Conservation (phyloP, 2,113 vertebrate genomes). For the Tetrao urogallus region DNA sequence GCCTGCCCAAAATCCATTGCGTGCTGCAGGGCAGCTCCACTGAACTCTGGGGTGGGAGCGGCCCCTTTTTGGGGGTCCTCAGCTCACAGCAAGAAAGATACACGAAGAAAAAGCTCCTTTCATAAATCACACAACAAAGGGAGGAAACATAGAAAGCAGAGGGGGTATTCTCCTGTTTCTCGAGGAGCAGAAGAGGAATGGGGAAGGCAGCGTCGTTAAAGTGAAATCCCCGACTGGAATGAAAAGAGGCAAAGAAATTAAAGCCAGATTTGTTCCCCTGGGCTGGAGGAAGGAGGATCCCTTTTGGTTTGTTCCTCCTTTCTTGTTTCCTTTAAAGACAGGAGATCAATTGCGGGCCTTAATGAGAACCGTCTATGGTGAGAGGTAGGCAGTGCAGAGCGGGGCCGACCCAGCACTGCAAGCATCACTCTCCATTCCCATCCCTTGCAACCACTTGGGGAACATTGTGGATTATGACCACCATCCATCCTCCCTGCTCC, state of each 20-base stretch:
- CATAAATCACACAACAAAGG: constrained; percentile 64
- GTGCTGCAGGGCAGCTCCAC: neutral
- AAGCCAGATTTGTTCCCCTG: constrained; percentile 58
- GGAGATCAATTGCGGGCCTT: constrained; percentile 23
- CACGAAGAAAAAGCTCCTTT: neutral
- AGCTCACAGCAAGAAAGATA: neutral
- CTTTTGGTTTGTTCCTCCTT: constrained; percentile 46
- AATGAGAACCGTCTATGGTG: constrained; percentile 54
- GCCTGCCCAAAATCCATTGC: neutral
- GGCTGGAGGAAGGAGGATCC: constrained; percentile 58
- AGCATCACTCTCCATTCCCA: neutral
- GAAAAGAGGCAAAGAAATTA: constrained; percentile 59
- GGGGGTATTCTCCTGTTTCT: constrained; percentile 1
- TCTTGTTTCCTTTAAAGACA: constrained; percentile 59
- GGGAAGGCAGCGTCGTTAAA: neutral
- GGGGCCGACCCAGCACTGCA: neutral
- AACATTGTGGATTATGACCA: neutral
- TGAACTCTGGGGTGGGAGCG: neutral
- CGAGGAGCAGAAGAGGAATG: neutral
- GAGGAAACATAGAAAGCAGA: constrained; percentile 5
- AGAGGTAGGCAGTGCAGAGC: constrained; percentile 28
- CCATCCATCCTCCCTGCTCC: neutral
- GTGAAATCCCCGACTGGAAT: constrained; percentile 36
- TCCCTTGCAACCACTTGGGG: neutral
- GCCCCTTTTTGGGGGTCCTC: neutral